phyloP scores from a whole-genome alignment of 2,888 invertebrate genomes.

The Gymnoscelis rufifasciata region DNA sequence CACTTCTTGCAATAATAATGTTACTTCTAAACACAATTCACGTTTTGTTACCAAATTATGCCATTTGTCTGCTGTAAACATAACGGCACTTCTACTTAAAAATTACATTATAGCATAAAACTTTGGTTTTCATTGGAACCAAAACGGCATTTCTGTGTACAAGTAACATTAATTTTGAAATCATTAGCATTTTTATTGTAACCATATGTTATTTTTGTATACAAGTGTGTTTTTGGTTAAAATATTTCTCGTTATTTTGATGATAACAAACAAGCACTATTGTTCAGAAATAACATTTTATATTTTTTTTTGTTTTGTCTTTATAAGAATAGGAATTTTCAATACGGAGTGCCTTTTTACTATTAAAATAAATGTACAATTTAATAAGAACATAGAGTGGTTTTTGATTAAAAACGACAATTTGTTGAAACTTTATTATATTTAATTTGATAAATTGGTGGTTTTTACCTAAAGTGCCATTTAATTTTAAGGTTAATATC shows the following conservation, averaged over 20 bases:
- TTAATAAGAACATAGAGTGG: conserved; percentile 2
- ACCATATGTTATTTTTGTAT: not conserved
- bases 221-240: not conserved
- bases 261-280: not conserved
- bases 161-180: too few relatives aligned
- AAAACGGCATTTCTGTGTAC: not conserved
- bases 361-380: not conserved
- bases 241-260: not conserved
- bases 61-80: too few relatives aligned
- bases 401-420: too few relatives aligned
- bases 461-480: conserved; percentile 1
- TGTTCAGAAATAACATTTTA: not conserved
- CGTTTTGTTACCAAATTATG: too few relatives aligned
- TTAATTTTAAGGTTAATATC: conserved; percentile 1
- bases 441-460: not conserved
- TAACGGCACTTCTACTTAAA: too few relatives aligned
- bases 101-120: too few relatives aligned
- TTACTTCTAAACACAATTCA: too few relatives aligned
- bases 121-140: not conserved
- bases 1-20: conserved; percentile 14
- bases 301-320: too few relatives aligned
- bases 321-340: conserved; percentile 4
- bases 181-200: not conserved
- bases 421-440: conserved; percentile 1
- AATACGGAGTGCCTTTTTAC: conserved; percentile 5